These are phyloP conservation scores for Zoanthus sociatus DNA, from an alignment of 92 coral and sea anemone species.

Conservation along the genomic window DNA sequence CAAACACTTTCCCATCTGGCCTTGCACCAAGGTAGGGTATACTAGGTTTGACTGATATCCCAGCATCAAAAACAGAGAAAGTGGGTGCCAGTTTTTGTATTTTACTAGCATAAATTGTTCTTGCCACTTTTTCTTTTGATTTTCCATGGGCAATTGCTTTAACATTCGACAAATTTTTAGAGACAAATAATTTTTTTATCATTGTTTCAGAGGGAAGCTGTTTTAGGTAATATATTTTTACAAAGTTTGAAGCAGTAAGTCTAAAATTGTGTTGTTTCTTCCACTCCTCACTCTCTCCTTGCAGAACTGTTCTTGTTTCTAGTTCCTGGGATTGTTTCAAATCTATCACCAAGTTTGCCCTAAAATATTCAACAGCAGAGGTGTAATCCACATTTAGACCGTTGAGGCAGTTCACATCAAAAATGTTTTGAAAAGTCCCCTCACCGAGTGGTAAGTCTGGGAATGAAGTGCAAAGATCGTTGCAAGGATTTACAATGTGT, in stretches of 20 bases:
- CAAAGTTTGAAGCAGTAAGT: slow-evolving; percentile 68
- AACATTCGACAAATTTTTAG: slow-evolving; percentile 57
- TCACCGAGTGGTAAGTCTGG: slow-evolving; percentile 1
- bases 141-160: slow-evolving; percentile 52
- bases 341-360: neutral
- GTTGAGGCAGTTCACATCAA: slow-evolving; percentile 2
- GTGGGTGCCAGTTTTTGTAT: slow-evolving; percentile 40
- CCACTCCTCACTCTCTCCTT: slow-evolving; percentile 27
- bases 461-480: slow-evolving; percentile 2
- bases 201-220: slow-evolving; percentile 52
- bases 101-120: slow-evolving; percentile 51
- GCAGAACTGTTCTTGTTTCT: neutral
- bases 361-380: slow-evolving; percentile 3
- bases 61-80: neutral
- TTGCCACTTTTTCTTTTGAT: slow-evolving; percentile 44
- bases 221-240: slow-evolving; percentile 32
- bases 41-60: too few relatives aligned
- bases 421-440: slow-evolving; percentile 6
- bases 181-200: slow-evolving; percentile 52
- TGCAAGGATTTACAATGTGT: slow-evolving; percentile 10
- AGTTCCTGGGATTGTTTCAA: slow-evolving; percentile 11
- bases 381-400: slow-evolving; percentile 12
- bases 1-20: slow-evolving; percentile 76
- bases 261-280: slow-evolving; percentile 43
- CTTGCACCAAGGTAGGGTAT: slow-evolving; percentile 24